Evolutionary conservation across 2,797 vertebrate species (phyloP), one percentile per base, ranked within the genome.

Genomic region (Macropodus opercularis): DNA sequence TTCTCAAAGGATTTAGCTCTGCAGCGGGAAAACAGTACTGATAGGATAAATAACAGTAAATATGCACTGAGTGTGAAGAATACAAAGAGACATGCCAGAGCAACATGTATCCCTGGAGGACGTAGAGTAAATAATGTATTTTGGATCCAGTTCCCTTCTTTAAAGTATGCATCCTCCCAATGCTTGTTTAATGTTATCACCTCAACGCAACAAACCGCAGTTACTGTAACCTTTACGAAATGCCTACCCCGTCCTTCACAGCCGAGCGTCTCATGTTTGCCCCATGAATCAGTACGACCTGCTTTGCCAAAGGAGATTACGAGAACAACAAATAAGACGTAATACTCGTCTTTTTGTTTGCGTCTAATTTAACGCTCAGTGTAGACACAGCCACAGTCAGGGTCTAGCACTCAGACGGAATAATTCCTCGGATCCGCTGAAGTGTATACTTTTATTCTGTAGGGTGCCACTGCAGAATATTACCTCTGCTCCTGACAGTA

Each of bases 221-320:
- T 47, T 61, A n/a, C n/a, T n/a, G n/a, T n/a, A 51, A 58, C 54
- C 55, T 32, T 58, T 71, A 32, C 66, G 43, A 75, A 79, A 69
- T 32, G 64, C 48, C 40, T 50, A 68, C 22, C 11, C 26, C 42
- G 57, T 69, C 43, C 53, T 72, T 51, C 55, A 36, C 23, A 12
- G 46, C 72, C 51, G 63, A 68, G 29, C 48, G 43, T 72, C 81
- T 75, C 76, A 86, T 83, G 59, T 68, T 57, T 32, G 40, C 44
- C 61, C 58, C 48, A 62, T 62, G 71, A 85, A 79, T 85, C 82
- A 75, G 38, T 23, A 44, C 46, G 71, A 81, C 74, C 81, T 57
- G 61, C 53, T 36, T 51, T 59, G 36, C 63, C 58, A 55, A 64
- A 62, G 64, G 68, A 80, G 64, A 82, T 61, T 41, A 64, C 58